Conservation (phyloP, 2,113 vertebrate species). For the Prolemur simus region DNA sequence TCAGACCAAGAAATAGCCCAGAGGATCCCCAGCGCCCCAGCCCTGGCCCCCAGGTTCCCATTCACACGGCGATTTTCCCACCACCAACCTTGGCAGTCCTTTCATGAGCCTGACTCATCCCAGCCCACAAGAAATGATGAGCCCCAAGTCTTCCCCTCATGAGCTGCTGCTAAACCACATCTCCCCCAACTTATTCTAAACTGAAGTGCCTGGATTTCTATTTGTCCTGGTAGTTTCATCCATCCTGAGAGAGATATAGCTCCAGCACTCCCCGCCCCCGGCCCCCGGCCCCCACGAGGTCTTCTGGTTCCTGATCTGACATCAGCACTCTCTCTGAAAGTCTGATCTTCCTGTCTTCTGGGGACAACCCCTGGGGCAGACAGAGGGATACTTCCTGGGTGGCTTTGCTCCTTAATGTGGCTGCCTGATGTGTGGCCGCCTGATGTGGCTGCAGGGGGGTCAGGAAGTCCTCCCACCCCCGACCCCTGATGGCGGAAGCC, state of each 20-base stretch:
- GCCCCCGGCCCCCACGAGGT: background rate
- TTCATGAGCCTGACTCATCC: slow-evolving; percentile 34
- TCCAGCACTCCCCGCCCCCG: no score
- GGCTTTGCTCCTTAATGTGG: background rate
- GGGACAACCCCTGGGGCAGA: accelerated
- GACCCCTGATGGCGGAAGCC: background rate
- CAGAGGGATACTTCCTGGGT: background rate
- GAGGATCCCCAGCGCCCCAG: background rate
- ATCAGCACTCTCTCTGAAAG: background rate
- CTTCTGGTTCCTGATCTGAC: background rate
- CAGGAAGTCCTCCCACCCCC: background rate
- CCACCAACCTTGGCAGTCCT: slow-evolving; percentile 17
- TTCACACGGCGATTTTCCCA: background rate
- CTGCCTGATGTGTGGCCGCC: background rate
- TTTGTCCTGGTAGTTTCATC: background rate
- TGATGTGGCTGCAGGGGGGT: background rate
- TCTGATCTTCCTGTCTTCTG: background rate
- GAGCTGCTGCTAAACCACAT: background rate
- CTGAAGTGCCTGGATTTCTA: background rate
- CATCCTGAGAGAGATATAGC: background rate
- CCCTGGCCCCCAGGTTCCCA: background rate
- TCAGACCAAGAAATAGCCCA: background rate
- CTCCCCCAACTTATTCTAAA: background rate
- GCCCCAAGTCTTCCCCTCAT: background rate
- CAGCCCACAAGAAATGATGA: background rate